These are phyloP conservation scores for Bucco capensis DNA, from an alignment of 2,113 vertebrate genomes.

Conservation along the genomic window DNA sequence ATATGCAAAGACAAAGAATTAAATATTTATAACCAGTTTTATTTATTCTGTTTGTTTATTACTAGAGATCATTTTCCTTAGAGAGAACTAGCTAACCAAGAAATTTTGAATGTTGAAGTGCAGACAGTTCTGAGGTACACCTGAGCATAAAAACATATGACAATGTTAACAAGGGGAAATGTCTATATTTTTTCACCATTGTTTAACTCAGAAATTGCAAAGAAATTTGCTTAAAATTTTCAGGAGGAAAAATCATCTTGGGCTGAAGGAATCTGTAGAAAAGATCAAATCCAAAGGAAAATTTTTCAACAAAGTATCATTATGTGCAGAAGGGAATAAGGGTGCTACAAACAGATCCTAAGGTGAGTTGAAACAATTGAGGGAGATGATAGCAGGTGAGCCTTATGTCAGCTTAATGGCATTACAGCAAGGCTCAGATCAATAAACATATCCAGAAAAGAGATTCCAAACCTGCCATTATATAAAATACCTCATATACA, in stretches of 20 bases:
- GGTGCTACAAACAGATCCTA: not conserved
- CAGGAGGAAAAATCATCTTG: not conserved
- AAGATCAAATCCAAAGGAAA: not conserved
- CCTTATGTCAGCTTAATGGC: not conserved
- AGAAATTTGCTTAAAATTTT: not conserved
- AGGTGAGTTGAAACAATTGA: not conserved
- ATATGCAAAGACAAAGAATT: not conserved
- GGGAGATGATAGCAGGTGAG: not conserved
- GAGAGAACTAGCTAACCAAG: not conserved
- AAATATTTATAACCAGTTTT: not conserved
- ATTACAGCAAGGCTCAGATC: not conserved
- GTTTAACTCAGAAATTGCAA: not conserved
- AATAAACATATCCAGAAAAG: not conserved
- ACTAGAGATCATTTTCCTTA: not conserved
- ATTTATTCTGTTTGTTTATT: not conserved
- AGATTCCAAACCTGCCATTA: not conserved
- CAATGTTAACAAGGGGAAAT: not conserved
- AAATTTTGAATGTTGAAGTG: not conserved
- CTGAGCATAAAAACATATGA: not conserved
- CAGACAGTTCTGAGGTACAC: not conserved
- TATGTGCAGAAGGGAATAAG: not conserved
- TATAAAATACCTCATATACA: not conserved
- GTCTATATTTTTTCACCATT: not conserved
- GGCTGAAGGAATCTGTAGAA: not conserved
- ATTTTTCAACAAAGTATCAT: not conserved